phyloP scores from a whole-genome alignment of 2,888 invertebrate genomes.

The Erebia palarica region DNA sequence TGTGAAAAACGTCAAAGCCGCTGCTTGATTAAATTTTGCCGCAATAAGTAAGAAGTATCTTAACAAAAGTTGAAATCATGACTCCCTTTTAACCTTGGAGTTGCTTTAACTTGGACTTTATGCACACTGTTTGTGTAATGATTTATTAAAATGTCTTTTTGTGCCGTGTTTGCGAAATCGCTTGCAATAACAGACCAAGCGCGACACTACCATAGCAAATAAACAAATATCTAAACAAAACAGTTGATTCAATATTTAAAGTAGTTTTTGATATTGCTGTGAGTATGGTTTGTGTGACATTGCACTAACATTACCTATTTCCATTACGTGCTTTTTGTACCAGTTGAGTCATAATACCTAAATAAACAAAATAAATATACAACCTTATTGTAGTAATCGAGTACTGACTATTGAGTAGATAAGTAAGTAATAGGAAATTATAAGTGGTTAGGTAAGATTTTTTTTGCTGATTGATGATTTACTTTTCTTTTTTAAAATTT shows the following conservation, averaged over 20 bases:
- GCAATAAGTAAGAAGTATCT: neutral
- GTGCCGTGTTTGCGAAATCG: constrained; percentile 21
- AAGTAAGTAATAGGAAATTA: too few relatives aligned
- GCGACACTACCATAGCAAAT: constrained; percentile 12
- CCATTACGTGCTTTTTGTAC: neutral
- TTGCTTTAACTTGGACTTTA: constrained; percentile 7
- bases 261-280: constrained; percentile 14
- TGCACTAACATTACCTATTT: constrained; percentile 1
- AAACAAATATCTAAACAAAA: constrained; percentile 10
- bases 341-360: neutral
- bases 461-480: too few relatives aligned
- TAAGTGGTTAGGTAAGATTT: too few relatives aligned
- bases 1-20: neutral
- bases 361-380: neutral
- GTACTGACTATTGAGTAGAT: too few relatives aligned
- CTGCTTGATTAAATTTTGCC: neutral
- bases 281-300: constrained; percentile 5
- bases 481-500: too few relatives aligned
- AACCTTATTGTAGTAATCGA: neutral
- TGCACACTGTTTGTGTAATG: constrained; percentile 20
- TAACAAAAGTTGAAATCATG: constrained; percentile 1
- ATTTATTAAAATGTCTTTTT: constrained; percentile 19
- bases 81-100: constrained; percentile 18
- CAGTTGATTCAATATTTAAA: constrained; percentile 2
- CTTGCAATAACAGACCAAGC: constrained; percentile 22